Evolutionary conservation across 2,113 vertebrate genomes (phyloP), one percentile per base, ranked within the genome.

Genomic region (Hippolais icterina): DNA sequence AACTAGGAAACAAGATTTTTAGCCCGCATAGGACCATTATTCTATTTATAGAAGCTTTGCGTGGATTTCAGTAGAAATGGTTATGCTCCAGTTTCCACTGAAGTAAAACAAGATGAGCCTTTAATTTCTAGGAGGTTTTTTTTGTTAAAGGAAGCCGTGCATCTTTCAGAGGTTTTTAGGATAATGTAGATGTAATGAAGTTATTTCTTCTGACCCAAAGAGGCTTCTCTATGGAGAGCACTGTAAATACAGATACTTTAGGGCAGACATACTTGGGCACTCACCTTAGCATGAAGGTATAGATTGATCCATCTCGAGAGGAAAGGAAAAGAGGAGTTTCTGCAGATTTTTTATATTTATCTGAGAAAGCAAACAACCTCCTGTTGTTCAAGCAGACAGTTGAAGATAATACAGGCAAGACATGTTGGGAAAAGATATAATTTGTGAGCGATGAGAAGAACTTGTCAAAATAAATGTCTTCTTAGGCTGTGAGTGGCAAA

Each of bases 401-500:
- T 83, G 72, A 92, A 66, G 69, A 92, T 47, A 71, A 33, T 39
- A 31, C 29, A 63, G 29, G 54, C 53, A 81, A 44, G 68, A 52
- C 9, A 4, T 37, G 13, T 52, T 72, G 22, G 35, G 41, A 82
- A 91, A 79, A 90, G 41, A 41, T 60, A 33, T 17, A 22, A 77
- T 90, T 91, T 85, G 70, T 92, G 83, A 77, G 17, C 0, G 0
- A 56, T 83, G 47, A 92, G 24, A 61, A 71, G 76, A 94, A 81
- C 56, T 89, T 92, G 60, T 83, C 64, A 90, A 83, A 94, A 93
- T 83, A 61, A 81, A 19, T 89, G 11, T 66, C 44, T 90, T 92
- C 42, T 59, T 87, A 56, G 41, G 12, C 65, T 86, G 59, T 69
- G 84, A 93, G 80, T 93, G 66, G 61, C 54, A 77, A 77, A 74